These are phyloP conservation scores for Henicopernis longicauda DNA, from an alignment of 2,113 vertebrate species.

Conservation along the genomic window DNA sequence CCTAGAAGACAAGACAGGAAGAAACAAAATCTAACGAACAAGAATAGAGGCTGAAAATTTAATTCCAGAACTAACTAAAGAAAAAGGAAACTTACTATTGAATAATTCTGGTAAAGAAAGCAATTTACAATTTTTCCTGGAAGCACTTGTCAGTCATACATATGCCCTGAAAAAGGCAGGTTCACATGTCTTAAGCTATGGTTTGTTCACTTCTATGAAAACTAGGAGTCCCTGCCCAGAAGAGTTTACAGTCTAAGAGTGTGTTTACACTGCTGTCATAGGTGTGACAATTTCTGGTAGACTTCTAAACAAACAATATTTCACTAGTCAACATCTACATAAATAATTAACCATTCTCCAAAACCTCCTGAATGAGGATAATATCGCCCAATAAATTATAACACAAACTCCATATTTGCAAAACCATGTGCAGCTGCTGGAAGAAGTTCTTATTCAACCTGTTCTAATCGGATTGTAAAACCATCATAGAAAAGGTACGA, in stretches of 20 bases:
- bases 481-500: background rate
- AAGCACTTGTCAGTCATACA: background rate
- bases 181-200: background rate
- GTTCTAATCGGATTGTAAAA: background rate
- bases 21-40: background rate
- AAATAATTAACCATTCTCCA: background rate
- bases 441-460: background rate
- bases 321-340: background rate
- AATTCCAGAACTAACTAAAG: background rate
- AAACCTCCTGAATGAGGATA: background rate
- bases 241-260: background rate
- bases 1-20: conserved; percentile 45
- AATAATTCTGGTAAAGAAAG: background rate
- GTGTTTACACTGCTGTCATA: background rate
- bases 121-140: background rate
- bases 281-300: background rate
- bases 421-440: background rate
- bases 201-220: background rate
- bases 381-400: background rate
- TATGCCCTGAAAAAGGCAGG: background rate
- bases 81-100: background rate
- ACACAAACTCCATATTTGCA: background rate
- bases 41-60: background rate
- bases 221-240: background rate
- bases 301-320: background rate